Evolutionary conservation across 2,113 vertebrate genomes (phyloP).

Genomic region (Rattus rattus): DNA sequence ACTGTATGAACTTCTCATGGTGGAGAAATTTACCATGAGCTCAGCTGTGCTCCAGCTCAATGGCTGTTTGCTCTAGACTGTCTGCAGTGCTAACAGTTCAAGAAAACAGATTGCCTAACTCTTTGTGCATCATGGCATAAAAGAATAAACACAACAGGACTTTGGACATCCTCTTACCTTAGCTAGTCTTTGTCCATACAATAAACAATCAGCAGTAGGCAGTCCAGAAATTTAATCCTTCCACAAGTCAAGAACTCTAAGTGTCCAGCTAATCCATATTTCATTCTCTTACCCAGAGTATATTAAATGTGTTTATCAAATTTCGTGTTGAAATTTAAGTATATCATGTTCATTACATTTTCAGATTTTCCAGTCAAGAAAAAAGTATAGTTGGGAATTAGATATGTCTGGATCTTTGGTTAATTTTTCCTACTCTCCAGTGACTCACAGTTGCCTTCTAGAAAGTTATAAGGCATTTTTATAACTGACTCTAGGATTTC

Average conservation of each 20-base stretch:
- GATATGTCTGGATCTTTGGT: neutral
- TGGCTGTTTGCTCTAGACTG: neutral
- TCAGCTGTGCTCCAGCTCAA: neutral
- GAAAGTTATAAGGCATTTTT: neutral
- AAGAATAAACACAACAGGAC: neutral
- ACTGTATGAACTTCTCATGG: neutral
- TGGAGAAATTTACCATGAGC: neutral
- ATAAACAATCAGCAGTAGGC: neutral
- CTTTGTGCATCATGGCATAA: neutral
- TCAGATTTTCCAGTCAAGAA: neutral
- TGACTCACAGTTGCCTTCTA: neutral
- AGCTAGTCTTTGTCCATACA: neutral
- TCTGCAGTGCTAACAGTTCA: neutral
- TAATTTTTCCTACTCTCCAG: neutral
- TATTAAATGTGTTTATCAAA: slow-evolving; percentile 25
- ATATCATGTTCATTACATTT: neutral
- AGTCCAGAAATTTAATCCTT: neutral
- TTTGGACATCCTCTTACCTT: neutral
- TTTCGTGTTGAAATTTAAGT: slow-evolving; percentile 9
- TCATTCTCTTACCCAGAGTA: neutral
- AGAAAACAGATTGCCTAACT: neutral
- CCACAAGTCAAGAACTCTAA: neutral
- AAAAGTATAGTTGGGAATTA: neutral
- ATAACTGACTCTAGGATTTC: neutral
- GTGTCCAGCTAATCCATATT: neutral